Conservation (phyloP, 2,113 vertebrate genomes). For the Hiodon tergisus region DNA sequence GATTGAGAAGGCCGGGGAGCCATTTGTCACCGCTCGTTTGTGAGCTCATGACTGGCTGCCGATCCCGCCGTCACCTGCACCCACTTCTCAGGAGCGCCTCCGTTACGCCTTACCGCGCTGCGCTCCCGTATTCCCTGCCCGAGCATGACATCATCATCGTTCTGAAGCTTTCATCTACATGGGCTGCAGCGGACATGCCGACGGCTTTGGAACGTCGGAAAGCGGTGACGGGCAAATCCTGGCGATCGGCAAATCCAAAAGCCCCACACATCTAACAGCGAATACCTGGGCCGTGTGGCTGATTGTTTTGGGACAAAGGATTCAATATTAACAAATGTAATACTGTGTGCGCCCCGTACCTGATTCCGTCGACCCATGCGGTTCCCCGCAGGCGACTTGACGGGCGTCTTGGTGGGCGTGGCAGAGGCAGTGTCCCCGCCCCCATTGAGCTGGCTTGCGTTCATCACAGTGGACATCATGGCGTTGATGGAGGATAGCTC, state of each 20-base stretch:
- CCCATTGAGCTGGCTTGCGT: constrained; percentile 65
- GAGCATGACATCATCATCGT: neutral
- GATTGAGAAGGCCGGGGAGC: constrained; percentile 33
- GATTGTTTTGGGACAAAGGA: neutral
- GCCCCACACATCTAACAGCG: neutral
- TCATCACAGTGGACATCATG: constrained; percentile 82
- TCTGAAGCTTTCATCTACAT: too few species aligned
- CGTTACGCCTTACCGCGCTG: neutral
- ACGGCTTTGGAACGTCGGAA: too few species aligned
- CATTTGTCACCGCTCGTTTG: constrained; percentile 33
- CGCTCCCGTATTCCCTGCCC: neutral
- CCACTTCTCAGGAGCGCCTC: neutral
- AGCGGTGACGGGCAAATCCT: too few species aligned
- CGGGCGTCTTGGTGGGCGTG: constrained; percentile 62
- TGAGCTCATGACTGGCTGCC: constrained; percentile 11
- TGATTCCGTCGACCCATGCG: constrained; percentile 75
- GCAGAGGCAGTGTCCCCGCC: constrained; percentile 42
- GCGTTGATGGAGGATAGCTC: constrained; percentile 74
- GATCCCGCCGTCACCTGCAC: constrained; percentile 20
- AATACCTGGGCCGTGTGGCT: neutral
- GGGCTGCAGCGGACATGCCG: too few species aligned
- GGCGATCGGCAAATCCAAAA: too few species aligned
- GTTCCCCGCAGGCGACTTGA: constrained; percentile 66
- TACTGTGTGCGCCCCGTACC: constrained; percentile 44
- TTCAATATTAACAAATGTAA: neutral